Evolutionary conservation across 2,113 vertebrate species (phyloP).

Genomic region (Microcebus jonahi): DNA sequence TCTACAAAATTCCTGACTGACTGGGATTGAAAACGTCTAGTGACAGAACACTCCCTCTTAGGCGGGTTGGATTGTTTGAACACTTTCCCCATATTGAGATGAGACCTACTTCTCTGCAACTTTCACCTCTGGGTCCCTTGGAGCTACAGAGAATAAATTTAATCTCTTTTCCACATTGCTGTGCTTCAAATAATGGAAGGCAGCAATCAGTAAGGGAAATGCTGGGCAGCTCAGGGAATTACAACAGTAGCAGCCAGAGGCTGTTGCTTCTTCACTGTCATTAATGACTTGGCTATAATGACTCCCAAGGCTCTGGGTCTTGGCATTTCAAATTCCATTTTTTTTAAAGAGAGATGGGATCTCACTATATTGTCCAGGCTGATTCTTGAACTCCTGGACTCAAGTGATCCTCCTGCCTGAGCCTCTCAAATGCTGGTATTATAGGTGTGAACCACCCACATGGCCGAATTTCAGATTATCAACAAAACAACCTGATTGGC

Average conservation of each 20-base stretch:
- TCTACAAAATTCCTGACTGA: neutral
- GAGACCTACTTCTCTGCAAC: constrained; percentile 11
- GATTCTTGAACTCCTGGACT: too few species aligned
- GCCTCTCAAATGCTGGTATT: too few species aligned
- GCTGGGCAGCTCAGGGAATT: neutral
- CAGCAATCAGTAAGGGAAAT: neutral
- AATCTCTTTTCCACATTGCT: neutral
- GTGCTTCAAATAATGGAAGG: neutral
- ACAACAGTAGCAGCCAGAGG: neutral
- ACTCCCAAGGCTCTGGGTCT: neutral
- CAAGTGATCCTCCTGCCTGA: too few species aligned
- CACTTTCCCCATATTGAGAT: neutral
- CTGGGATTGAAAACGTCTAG: neutral
- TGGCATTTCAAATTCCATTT: neutral
- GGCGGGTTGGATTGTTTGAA: neutral
- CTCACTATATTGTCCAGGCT: too few species aligned
- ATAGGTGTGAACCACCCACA: too few species aligned
- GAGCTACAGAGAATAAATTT: neutral
- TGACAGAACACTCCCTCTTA: neutral
- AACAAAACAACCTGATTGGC: neutral
- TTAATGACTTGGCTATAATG: neutral
- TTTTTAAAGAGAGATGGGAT: too few species aligned
- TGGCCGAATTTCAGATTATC: neutral
- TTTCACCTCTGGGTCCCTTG: neutral
- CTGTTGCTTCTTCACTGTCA: neutral